Evolutionary conservation across 2,113 vertebrate genomes (phyloP).

Genomic region (Paraplagusia blochii): DNA sequence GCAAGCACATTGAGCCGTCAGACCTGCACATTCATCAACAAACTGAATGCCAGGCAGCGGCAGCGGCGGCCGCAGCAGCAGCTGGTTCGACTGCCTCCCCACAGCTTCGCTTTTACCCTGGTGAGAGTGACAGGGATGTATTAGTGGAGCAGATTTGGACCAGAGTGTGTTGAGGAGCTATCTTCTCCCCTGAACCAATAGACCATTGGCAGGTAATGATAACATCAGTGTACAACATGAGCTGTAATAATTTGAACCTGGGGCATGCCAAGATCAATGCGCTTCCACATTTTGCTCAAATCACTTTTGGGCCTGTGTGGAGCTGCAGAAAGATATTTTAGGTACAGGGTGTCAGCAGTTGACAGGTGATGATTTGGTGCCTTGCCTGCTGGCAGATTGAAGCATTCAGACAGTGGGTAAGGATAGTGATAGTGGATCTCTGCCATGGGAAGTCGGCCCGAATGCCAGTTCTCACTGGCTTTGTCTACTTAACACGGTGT

Average conservation of each 20-base stretch:
- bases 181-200: conserved; percentile 16
- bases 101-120: conserved; percentile 32
- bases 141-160: conserved; percentile 53
- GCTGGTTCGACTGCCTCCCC: conserved; percentile 29
- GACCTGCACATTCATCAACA: conserved; percentile 66
- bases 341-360: conserved; percentile 33
- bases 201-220: conserved; percentile 46
- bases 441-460: conserved; percentile 45
- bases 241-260: conserved; percentile 35
- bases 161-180: conserved; percentile 31
- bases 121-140: conserved; percentile 27
- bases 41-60: conserved; percentile 58
- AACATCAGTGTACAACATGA: conserved; percentile 43
- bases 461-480: conserved; percentile 30
- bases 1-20: conserved; percentile 73
- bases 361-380: conserved; percentile 36
- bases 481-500: conserved; percentile 31
- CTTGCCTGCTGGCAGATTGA: conserved; percentile 40
- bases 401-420: conserved; percentile 45
- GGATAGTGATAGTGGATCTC: conserved; percentile 30
- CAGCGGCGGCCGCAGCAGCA: conserved; percentile 58
- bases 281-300: conserved; percentile 54
- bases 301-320: conserved; percentile 55
- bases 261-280: conserved; percentile 58
- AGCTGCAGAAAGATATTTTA: conserved; percentile 60